Base-by-base conservation (phyloP, 53 echinoderm and acorn worm genomes). In the Holothuria leucospilota region DNA sequence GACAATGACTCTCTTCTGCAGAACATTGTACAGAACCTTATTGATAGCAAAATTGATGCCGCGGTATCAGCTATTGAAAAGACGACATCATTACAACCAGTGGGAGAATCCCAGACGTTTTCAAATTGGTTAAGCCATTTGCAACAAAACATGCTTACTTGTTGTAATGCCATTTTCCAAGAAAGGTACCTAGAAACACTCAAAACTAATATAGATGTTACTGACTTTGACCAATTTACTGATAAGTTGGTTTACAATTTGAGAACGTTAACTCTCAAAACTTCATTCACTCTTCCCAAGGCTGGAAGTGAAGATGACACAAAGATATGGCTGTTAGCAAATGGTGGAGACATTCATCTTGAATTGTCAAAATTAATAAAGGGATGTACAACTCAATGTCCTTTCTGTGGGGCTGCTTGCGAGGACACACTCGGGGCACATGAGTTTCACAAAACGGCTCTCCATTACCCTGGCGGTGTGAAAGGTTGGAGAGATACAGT, bases 361-460 rank as follows among this genome's bases (percentile, higher is more conserved):
- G 78, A 78, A 51, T 49, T 78, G 20, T 51, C 78, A 25, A 21
- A 78, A 13, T 16, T 78, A 16, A 58, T 78, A 27, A 78, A 58
- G 14, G 78, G 78, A 27, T 78, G 78, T 10, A 78, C 29, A 16
- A 53, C 46, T 12, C 78, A 78, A 25, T 78, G 78, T 56, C 78
- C 78, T 21, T 78, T 78, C 29, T 78, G 78, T 58, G 78, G 78
- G 5, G 80, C 80, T 29, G 59, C 27, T 18, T 59, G 59, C 27
- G 80, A 79, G 3, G 28, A 30, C 8, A 79, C 59, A 4, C 59
- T 79, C 0, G 62, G 56, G 80, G 34, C 13, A 25, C 80, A 79
- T 38, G 80, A 79, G 12, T 79, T 59, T 59, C 80, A 79, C 26
- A 59, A 79, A 62, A 79, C 62, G 27, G 38, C 25, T 21, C 18